Evolutionary conservation across 1,140 invertebrate species (phyloP).

Genomic region (Zaprionus davidi): DNA sequence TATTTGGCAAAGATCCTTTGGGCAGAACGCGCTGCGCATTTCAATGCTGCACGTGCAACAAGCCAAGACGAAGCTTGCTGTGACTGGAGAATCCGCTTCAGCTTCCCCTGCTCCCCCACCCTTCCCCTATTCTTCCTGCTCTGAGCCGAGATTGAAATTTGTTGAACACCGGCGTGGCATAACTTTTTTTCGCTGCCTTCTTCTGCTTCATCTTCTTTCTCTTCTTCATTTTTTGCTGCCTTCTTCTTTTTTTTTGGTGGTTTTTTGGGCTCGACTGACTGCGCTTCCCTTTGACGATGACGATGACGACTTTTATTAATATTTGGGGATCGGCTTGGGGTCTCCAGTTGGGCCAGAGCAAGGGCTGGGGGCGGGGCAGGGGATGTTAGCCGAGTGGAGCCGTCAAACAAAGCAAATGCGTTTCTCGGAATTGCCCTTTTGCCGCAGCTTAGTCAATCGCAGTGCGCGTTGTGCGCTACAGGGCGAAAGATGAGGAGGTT

Average conservation of each 20-base stretch:
- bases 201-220: neutral
- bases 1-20: conserved; percentile 73
- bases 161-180: conserved; percentile 79
- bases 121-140: conserved; percentile 13
- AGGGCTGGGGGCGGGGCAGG: conserved; percentile 6
- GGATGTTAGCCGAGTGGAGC: conserved; percentile 37
- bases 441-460: conserved; percentile 50
- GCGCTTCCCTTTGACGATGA: conserved; percentile 79
- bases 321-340: conserved; percentile 71
- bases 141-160: conserved; percentile 80
- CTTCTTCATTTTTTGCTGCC: conserved; percentile 14
- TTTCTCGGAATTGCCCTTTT: conserved; percentile 69
- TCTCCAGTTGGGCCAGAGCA: conserved; percentile 11
- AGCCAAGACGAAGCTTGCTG: conserved; percentile 40
- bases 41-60: conserved; percentile 81
- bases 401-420: conserved; percentile 68
- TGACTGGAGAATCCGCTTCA: neutral
- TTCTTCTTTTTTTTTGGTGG: conserved; percentile 26
- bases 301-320: conserved; percentile 82
- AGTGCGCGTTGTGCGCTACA: conserved; percentile 43
- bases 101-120: neutral
- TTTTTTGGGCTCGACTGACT: conserved; percentile 60
- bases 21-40: conserved; percentile 75
- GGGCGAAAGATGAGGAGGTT: conserved; percentile 5
- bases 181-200: conserved; percentile 43